Evolutionary conservation across 1,140 invertebrate species (phyloP).

Genomic region (Drosophila mojavensis): DNA sequence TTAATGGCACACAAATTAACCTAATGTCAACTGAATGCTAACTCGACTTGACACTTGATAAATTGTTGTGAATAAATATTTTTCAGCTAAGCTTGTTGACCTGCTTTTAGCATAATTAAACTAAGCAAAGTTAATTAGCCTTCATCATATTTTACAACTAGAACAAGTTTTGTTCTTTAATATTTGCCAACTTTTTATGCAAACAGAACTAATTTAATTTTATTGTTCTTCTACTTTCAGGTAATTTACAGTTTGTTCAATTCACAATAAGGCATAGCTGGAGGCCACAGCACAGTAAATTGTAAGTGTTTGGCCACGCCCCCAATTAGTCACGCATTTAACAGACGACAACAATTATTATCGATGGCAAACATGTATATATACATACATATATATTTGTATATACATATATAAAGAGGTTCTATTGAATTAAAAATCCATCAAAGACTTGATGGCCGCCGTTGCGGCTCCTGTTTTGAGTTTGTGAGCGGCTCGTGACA

Average conservation of each 20-base stretch:
- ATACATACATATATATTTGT: no score
- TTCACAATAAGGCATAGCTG: conserved; percentile 1
- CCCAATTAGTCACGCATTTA: conserved; percentile 22
- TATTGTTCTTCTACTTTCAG: conserved; percentile 55
- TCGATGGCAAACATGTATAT: conserved; percentile 3
- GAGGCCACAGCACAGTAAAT: conserved; percentile 24
- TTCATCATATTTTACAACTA: no score
- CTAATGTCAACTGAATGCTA: conserved; percentile 19
- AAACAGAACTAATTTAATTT: conserved; percentile 28
- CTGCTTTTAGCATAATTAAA: no score
- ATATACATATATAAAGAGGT: neutral
- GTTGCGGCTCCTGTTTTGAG: conserved; percentile 18
- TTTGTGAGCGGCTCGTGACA: conserved; percentile 12
- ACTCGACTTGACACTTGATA: no score
- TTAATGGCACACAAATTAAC: neutral
- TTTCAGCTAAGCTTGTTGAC: no score
- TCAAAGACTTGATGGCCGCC: conserved; percentile 44
- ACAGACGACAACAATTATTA: conserved; percentile 25
- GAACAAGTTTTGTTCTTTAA: neutral
- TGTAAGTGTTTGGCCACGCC: conserved; percentile 23
- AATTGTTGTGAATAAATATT: neutral
- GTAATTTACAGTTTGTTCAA: conserved; percentile 47
- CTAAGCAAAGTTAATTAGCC: no score
- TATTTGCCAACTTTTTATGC: neutral
- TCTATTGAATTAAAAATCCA: conserved; percentile 59